These are phyloP conservation scores for Caenorhabditis inopinata DNA, from an alignment of 1,140 invertebrate genomes.

Conservation along the genomic window DNA sequence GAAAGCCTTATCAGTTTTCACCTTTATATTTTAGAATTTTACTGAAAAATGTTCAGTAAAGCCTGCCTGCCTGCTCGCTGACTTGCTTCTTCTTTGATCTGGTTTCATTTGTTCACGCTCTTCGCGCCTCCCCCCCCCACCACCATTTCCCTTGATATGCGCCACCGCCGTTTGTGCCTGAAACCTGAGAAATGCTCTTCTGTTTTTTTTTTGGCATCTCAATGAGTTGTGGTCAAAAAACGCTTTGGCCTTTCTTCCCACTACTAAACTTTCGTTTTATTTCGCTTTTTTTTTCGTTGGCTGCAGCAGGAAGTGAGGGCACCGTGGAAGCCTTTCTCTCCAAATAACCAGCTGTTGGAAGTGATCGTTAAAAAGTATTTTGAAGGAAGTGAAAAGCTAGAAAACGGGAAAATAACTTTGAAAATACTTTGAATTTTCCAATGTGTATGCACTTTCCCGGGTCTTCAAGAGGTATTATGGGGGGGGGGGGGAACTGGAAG, in stretches of 20 bases:
- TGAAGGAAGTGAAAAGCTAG: background rate
- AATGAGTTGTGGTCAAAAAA: constrained; percentile 4
- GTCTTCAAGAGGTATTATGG: no score
- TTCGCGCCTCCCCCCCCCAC: no score
- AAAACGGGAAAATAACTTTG: background rate
- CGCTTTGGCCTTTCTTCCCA: background rate
- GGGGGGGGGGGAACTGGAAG: no score
- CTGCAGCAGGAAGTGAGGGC: background rate
- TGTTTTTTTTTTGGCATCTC: background rate
- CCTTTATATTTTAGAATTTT: no score
- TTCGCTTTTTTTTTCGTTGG: background rate
- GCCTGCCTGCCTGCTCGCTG: no score
- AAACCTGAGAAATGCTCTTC: constrained; percentile 15
- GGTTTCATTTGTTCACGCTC: no score
- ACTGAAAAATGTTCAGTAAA: no score
- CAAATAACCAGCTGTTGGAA: background rate
- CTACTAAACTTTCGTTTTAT: background rate
- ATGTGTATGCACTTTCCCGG: no score
- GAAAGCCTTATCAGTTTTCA: background rate
- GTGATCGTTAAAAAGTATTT: background rate
- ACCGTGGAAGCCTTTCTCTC: background rate
- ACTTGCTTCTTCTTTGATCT: no score
- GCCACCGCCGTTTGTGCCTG: background rate
- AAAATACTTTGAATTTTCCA: background rate
- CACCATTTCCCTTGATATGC: background rate